Evolutionary conservation across 2,888 invertebrate genomes (phyloP).

Genomic region (Folsomia manolachei): DNA sequence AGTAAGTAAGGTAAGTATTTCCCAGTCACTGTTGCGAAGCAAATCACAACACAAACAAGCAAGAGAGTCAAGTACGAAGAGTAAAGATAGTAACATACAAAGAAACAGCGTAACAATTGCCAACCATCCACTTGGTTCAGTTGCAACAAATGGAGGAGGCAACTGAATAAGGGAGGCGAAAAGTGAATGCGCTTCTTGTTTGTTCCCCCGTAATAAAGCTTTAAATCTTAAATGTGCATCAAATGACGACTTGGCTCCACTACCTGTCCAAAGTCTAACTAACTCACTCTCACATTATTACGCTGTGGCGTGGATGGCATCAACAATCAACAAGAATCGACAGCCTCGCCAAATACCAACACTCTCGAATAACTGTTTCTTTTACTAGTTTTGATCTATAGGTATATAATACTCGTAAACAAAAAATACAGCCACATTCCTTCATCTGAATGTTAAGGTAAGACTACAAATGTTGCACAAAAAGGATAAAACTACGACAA

Average conservation of each 20-base stretch:
- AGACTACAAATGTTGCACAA: background rate
- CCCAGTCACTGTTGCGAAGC: too few species aligned
- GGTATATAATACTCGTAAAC: background rate
- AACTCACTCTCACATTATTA: constrained; percentile 3
- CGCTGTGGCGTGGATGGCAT: background rate
- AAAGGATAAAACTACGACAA: too few species aligned
- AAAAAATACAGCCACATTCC: background rate
- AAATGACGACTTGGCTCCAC: background rate
- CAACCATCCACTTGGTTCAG: background rate
- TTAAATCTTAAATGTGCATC: background rate
- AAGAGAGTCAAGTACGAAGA: background rate
- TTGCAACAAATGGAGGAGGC: background rate
- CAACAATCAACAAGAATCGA: background rate
- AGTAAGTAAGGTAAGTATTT: constrained; percentile 7
- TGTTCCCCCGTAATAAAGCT: background rate
- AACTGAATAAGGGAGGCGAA: background rate
- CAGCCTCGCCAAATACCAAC: background rate
- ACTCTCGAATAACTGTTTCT: constrained; percentile 6
- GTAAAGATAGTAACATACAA: constrained; percentile 1
- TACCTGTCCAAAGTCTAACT: constrained; percentile 8
- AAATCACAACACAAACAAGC: background rate
- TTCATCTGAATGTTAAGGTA: background rate
- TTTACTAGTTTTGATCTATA: background rate
- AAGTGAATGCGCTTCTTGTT: background rate
- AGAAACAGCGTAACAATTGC: background rate